Percentiles rank a stretch among this genome's conserved stretches.
Conservation (phyloP, 2,113 vertebrate genomes). For the Clupea harengus region DNA sequence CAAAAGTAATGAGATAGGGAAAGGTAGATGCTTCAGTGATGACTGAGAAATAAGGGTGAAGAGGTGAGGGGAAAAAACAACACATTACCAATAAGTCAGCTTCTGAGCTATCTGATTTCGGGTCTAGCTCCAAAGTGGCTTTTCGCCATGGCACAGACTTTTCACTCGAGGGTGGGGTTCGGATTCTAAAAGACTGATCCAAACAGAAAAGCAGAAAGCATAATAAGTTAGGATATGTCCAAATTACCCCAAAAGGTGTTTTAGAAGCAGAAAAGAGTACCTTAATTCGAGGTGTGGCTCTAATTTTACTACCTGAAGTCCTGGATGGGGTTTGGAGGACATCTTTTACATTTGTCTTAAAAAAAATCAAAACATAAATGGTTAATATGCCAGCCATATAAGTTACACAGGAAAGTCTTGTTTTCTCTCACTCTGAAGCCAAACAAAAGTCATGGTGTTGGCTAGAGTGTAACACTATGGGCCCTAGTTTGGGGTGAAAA, state of each 20-base stretch:
- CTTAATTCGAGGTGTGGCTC: conserved; percentile 61
- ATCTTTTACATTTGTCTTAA: conserved; percentile 43
- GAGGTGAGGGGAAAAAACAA: not conserved
- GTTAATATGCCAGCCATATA: not conserved
- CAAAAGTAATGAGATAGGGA: not conserved
- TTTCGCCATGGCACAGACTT: conserved; percentile 64
- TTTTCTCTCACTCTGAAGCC: too few relatives aligned
- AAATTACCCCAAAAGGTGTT: not conserved
- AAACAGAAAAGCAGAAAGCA: conserved; percentile 27
- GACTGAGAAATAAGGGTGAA: not conserved
- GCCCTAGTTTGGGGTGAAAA: too few relatives aligned
- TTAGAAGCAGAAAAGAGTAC: conserved; percentile 48
- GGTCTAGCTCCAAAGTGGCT: conserved; percentile 75
- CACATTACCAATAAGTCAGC: conserved; percentile 82
- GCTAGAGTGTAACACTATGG: too few relatives aligned
- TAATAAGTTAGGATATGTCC: not conserved
- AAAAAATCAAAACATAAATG: conserved; percentile 29
- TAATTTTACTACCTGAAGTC: conserved; percentile 37
- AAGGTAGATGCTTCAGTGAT: not conserved
- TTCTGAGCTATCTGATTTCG: conserved; percentile 87
- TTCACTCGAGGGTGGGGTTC: conserved; percentile 75
- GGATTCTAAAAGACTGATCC: conserved; percentile 79
- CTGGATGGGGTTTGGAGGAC: conserved; percentile 47
- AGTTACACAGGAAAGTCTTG: too few relatives aligned
- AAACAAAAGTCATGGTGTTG: too few relatives aligned